Percentiles rank a stretch among this genome's conserved stretches.
Conservation (phyloP, 2,888 invertebrate species). For the Junonia oenone region DNA sequence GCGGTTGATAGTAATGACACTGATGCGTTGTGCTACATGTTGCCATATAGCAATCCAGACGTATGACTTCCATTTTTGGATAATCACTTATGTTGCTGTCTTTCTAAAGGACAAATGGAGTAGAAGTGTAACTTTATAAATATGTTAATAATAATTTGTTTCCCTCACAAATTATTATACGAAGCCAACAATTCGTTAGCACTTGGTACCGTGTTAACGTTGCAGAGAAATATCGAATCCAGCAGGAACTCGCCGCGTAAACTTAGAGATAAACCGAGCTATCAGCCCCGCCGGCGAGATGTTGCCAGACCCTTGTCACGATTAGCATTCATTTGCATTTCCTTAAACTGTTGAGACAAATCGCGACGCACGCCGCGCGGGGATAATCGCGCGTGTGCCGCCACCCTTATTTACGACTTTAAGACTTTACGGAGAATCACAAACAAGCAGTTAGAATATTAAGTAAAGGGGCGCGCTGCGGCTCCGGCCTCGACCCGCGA, state of each 20-base stretch:
- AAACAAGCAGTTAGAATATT: constrained; percentile 36
- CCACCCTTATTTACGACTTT: constrained; percentile 15
- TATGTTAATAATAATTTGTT: no score
- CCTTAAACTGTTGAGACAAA: constrained; percentile 33
- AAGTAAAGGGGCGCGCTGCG: constrained; percentile 12
- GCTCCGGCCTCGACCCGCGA: neutral
- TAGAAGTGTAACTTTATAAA: no score
- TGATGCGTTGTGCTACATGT: constrained; percentile 1
- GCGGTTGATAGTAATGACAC: constrained; percentile 6
- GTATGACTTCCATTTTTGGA: neutral
- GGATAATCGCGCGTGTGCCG: constrained; percentile 19
- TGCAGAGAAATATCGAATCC: constrained; percentile 1
- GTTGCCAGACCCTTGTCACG: constrained; percentile 35
- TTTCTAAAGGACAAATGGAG: no score
- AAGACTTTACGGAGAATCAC: constrained; percentile 31
- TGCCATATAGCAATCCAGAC: constrained; percentile 1
- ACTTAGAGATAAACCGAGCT: constrained; percentile 6
- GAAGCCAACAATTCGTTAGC: neutral
- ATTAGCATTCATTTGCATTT: constrained; percentile 53
- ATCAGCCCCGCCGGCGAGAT: constrained; percentile 9
- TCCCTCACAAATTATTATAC: neutral
- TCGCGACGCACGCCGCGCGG: constrained; percentile 12
- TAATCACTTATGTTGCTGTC: no score
- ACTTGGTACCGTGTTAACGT: neutral
- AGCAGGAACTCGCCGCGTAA: neutral